Base-by-base conservation (phyloP, 2,113 vertebrate genomes). In the Ariopsis seemanni region DNA sequence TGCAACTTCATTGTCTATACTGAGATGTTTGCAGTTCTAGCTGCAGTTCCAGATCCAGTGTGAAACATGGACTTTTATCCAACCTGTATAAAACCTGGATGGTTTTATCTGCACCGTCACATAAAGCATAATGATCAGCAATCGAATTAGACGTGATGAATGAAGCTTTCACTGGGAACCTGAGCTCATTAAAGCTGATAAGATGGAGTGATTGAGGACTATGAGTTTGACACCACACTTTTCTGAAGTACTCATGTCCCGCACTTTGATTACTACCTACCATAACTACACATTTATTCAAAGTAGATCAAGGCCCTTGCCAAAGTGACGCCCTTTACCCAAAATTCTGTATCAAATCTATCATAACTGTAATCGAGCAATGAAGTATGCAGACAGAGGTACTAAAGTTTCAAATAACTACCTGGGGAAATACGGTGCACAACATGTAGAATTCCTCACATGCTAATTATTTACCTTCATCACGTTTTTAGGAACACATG, bases 191-290 rank as follows among this genome's bases (percentile, higher is more conserved):
- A 79, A 83, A 57, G 55, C 69, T 85, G 81, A 80, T 82, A 82
- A 63, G 83, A 69, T 84, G 80, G 27, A 62, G 52, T 50, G 14
- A 75, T n/a, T 52, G n/a, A 20, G 18, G 42, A 25, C 65, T 90
- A 25, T 34, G 83, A 90, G 30, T 79, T 69, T 77, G 79, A 89
- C 86, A 86, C 88, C 77, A 87, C 84, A 83, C 18, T 84, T 86
- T 89, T 69, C 75, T 75, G 74, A 88, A 84, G 86, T 67, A 83
- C 78, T 89, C 60, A 87, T 86, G 67, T 71, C 27, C 65, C n/a
- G 74, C 25, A 63, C 27, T 80, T 80, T 80, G 55, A 58, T 58
- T 80, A 80, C 27, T 80, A 27, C 15, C 55, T 58, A 34, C 7
- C 27, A 58, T 30, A 80, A 80, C 15, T 80, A 20, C 53, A 58